Percentiles rank a stretch among this genome's conserved stretches.
Conservation (phyloP, 2,888 invertebrate genomes). For the Aphodius sticticus region DNA sequence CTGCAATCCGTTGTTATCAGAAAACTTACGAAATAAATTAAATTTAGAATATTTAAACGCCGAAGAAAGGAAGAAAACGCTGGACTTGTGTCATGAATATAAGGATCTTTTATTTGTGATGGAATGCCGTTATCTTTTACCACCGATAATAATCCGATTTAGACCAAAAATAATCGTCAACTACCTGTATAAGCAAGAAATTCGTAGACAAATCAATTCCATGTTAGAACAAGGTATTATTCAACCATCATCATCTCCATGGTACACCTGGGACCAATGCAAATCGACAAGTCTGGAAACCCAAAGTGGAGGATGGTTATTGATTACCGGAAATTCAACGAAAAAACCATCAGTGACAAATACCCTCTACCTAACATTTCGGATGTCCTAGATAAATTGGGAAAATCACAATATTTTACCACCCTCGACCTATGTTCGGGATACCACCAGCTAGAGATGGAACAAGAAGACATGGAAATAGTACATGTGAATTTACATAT, state of each 20-base stretch:
- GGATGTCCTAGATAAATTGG: too few species aligned
- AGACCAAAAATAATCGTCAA: constrained; percentile 27
- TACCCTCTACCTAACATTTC: too few species aligned
- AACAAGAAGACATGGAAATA: constrained; percentile 44
- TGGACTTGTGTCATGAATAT: too few species aligned
- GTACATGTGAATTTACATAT: too few species aligned
- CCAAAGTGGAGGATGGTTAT: constrained; percentile 44
- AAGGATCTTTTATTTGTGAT: constrained; percentile 23
- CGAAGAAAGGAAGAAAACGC: constrained; percentile 26
- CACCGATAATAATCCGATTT: constrained; percentile 28
- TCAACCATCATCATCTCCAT: constrained; percentile 37
- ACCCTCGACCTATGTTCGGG: constrained; percentile 49
- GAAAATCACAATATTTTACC: constrained; percentile 46
- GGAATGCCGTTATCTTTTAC: constrained; percentile 25
- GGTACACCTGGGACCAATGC: constrained; percentile 45
- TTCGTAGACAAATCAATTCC: constrained; percentile 39
- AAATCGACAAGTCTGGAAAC: constrained; percentile 40
- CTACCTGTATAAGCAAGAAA: constrained; percentile 43
- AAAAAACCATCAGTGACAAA: too few species aligned
- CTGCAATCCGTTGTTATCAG: constrained; percentile 8
- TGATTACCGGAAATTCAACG: too few species aligned
- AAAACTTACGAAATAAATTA: constrained; percentile 33
- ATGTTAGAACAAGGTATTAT: constrained; percentile 42
- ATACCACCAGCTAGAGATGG: constrained; percentile 51
- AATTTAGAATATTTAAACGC: constrained; percentile 25